Evolutionary conservation across 2,113 vertebrate genomes (phyloP), one percentile per base, ranked within the genome.

Genomic region (Diglossa brunneiventris): DNA sequence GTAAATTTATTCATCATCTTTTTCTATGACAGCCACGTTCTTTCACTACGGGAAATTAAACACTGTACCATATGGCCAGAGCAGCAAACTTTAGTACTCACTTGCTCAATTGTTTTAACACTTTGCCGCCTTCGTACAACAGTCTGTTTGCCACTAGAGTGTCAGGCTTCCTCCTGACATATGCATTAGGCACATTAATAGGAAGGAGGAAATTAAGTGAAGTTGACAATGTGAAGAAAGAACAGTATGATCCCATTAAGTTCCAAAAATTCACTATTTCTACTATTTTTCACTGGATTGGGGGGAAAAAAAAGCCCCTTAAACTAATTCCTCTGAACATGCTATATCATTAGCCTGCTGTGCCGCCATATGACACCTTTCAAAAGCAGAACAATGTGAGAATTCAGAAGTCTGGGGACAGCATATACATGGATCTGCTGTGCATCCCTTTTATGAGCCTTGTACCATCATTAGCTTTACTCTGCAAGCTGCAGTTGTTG

Each of bases 41-140:
- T 97, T 98, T 98, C 94, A 98, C 97, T 96, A 98, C 24, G 97
- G 98, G 98, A 98, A 98, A 98, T 98, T 98, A 98, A 98, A 98
- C 98, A 98, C 97, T 98, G 94, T 97, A 98, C 97, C 98, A 98
- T 98, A 98, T 98, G 98, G 97, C 97, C 98, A 76, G 97, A 98
- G 97, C 97, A 96, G 97, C 98, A 98, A 98, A 98, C 98, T 98
- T 98, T 97, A 97, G 97, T 97, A 95, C 97, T 97, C 86, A 96
- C 97, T 98, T 97, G 94, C 97, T 98, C 98, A 97, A 98, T 98
- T 98, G 98, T 98, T 98, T 98, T 98, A 98, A 98, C 98, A 98
- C 98, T 98, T 98, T 98, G 97, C 98, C 86, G 96, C 98, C 98
- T 98, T 98, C 96, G 3, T 98, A 96, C 97, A 97, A 96, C 97